Percentiles rank a stretch among this genome's conserved stretches.
Conservation (phyloP, 2,113 vertebrate genomes). For the Eulacestoma nigropectus region DNA sequence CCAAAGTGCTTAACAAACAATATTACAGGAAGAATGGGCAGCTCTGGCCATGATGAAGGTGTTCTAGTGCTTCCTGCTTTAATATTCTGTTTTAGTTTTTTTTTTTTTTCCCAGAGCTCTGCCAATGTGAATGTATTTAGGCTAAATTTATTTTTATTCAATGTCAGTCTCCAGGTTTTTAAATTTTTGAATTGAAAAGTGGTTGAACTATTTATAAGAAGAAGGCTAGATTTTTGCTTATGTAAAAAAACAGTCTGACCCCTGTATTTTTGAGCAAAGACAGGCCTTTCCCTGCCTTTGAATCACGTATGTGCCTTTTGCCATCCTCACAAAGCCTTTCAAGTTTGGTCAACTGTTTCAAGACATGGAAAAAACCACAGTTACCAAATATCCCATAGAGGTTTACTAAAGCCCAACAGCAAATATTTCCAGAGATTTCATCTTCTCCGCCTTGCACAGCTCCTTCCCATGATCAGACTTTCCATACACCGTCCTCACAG, state of each 20-base stretch:
- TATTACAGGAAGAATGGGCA: not conserved
- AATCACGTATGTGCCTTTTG: not conserved
- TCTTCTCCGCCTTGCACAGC: not conserved
- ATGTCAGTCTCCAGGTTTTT: not conserved
- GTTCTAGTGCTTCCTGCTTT: not conserved
- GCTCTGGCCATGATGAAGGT: not conserved
- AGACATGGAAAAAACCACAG: not conserved
- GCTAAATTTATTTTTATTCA: not conserved
- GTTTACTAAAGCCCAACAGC: slow-evolving; percentile 44
- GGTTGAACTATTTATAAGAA: not conserved
- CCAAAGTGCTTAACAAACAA: not conserved
- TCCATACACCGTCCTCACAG: not conserved
- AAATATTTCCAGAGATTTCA: slow-evolving; percentile 60
- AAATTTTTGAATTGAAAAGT: not conserved
- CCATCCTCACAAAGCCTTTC: not conserved
- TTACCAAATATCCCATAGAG: slow-evolving; percentile 47
- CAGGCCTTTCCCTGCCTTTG: not conserved
- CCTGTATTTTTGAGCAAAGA: not conserved
- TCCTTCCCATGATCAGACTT: slow-evolving; percentile 42
- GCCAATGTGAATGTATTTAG: not conserved
- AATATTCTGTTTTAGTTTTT: not conserved
- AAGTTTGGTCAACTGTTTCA: not conserved
- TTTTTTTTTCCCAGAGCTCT: not conserved
- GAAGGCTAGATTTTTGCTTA: not conserved
- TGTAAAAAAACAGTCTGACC: not conserved